These are phyloP conservation scores for Dynastes tityus DNA, from an alignment of 2,888 invertebrate genomes.

Conservation along the genomic window DNA sequence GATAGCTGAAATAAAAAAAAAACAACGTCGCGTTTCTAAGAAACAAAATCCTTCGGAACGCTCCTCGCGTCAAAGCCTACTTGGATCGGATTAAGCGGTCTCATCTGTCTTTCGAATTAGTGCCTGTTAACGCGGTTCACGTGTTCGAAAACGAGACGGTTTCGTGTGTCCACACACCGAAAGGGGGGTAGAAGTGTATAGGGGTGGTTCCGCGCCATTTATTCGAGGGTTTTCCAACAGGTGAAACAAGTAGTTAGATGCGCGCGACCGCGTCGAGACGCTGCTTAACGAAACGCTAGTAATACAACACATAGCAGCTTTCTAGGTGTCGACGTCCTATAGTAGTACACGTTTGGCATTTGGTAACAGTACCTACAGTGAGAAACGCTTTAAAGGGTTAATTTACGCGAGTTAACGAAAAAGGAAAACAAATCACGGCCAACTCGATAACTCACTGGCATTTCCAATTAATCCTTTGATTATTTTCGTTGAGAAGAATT, in stretches of 20 bases:
- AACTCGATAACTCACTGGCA: no score
- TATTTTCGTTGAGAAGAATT: background rate
- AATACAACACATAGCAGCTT: background rate
- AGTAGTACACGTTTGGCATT: constrained; percentile 8
- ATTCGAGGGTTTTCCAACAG: constrained; percentile 42
- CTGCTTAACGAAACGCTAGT: background rate
- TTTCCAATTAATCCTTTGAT: no score
- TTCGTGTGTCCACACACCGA: background rate
- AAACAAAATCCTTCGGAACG: background rate
- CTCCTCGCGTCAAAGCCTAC: background rate
- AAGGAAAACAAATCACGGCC: no score
- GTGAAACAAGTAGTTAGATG: constrained; percentile 44
- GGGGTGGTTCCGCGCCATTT: constrained; percentile 35
- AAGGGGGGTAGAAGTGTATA: background rate
- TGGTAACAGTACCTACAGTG: background rate
- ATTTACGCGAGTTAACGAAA: no score
- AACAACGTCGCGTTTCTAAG: background rate
- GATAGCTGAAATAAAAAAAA: background rate
- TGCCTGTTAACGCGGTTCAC: constrained; percentile 7
- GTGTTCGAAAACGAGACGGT: constrained; percentile 28
- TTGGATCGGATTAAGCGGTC: background rate
- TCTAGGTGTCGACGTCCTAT: constrained; percentile 3
- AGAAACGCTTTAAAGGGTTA: no score
- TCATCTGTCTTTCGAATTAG: constrained; percentile 2
- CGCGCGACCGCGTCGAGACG: constrained; percentile 37